phyloP scores from a whole-genome alignment of 1,140 invertebrate species.

The Periplaneta americana region DNA sequence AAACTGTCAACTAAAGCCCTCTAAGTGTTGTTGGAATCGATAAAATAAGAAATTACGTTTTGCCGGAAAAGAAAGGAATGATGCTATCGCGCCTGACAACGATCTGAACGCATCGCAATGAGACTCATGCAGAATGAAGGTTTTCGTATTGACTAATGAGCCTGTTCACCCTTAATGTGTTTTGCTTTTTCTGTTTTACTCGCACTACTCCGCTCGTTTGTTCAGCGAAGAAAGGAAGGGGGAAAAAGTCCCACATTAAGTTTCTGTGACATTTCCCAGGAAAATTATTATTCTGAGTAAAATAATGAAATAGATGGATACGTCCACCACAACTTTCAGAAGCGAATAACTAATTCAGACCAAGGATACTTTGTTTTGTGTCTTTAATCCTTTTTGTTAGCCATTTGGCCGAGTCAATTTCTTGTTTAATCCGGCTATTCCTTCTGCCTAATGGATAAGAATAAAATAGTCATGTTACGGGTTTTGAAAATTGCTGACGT shows the following conservation, averaged over 20 bases:
- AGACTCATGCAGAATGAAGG: background rate
- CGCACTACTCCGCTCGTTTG: background rate
- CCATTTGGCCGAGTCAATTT: background rate
- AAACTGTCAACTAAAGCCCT: too few species aligned
- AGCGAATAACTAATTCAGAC: background rate
- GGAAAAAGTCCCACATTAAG: background rate
- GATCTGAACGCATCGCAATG: background rate
- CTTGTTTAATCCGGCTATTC: background rate
- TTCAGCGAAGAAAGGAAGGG: background rate
- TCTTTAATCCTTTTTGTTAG: background rate
- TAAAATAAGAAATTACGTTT: too few species aligned
- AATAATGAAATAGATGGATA: background rate
- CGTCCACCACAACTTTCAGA: background rate
- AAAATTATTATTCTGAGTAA: background rate
- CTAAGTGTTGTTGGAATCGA: too few species aligned
- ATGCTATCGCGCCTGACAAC: background rate
- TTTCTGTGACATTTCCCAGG: background rate
- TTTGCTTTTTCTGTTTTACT: background rate
- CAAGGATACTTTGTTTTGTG: background rate
- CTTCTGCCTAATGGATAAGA: background rate
- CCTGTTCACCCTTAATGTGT: background rate
- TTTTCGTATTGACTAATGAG: background rate
- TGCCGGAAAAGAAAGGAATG: too few species aligned
- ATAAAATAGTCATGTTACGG: background rate
- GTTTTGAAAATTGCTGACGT: background rate